Conservation (phyloP, 2,888 invertebrate genomes). For the Torymus texanus region DNA sequence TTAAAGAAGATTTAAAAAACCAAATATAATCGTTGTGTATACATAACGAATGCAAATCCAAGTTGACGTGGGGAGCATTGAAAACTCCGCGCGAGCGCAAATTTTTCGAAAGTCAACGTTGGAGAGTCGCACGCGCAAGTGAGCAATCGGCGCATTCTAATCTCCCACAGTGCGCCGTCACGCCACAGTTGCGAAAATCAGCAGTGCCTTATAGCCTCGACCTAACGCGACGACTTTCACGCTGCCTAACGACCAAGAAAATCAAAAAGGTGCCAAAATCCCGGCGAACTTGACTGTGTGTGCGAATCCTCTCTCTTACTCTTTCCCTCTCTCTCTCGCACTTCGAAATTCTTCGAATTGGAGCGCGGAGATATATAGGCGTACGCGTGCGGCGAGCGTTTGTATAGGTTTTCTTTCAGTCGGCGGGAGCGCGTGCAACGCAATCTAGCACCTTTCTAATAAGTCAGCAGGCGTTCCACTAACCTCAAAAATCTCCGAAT, state of each 20-base stretch:
- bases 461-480: slow-evolving; percentile 49
- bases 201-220: not conserved
- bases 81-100: too few species aligned
- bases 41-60: too few species aligned
- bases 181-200: slow-evolving; percentile 11
- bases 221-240: slow-evolving; percentile 1
- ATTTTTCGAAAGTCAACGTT: slow-evolving; percentile 12
- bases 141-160: slow-evolving; percentile 18
- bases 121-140: too few species aligned
- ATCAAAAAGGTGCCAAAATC: not conserved
- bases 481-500: slow-evolving; percentile 47
- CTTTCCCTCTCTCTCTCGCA: not conserved
- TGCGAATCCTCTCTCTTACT: slow-evolving; percentile 2
- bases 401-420: slow-evolving; percentile 6
- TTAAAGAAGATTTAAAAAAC: too few species aligned
- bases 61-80: too few species aligned
- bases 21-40: too few species aligned
- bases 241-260: not conserved
- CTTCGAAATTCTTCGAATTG: slow-evolving; percentile 27
- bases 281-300: not conserved
- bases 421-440: not conserved
- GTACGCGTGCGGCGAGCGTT: too few species aligned
- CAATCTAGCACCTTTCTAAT: slow-evolving; percentile 57
- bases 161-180: not conserved
- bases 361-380: slow-evolving; percentile 6